phyloP scores from a whole-genome alignment of 1,140 invertebrate species.

The Odontomachus brunneus region DNA sequence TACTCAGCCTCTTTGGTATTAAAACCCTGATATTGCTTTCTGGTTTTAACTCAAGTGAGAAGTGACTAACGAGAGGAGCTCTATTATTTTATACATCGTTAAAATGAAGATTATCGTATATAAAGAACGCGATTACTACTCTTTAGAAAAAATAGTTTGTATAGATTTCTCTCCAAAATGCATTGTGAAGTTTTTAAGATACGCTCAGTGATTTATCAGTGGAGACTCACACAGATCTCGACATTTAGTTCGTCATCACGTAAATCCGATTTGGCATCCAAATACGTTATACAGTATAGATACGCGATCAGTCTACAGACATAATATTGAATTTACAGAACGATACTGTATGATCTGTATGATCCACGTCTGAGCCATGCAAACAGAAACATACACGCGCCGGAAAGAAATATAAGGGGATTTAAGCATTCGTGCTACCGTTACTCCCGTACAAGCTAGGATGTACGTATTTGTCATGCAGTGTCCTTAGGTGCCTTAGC shows the following conservation, averaged over 20 bases:
- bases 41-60: slow-evolving; percentile 58
- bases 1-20: slow-evolving; percentile 84
- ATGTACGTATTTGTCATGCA: slow-evolving; percentile 89
- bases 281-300: slow-evolving; percentile 55
- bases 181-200: slow-evolving; percentile 60
- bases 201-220: slow-evolving; percentile 46
- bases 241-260: slow-evolving; percentile 32
- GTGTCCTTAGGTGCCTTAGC: slow-evolving; percentile 89
- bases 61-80: slow-evolving; percentile 39
- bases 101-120: slow-evolving; percentile 44
- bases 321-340: slow-evolving; percentile 62
- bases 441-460: slow-evolving; percentile 85
- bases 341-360: slow-evolving; percentile 50
- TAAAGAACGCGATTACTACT: slow-evolving; percentile 48
- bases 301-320: slow-evolving; percentile 62
- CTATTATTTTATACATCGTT: slow-evolving; percentile 46
- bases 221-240: slow-evolving; percentile 53
- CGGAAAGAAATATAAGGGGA: slow-evolving; percentile 58
- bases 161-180: slow-evolving; percentile 62
- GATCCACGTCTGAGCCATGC: slow-evolving; percentile 62
- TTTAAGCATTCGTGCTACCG: slow-evolving; percentile 82
- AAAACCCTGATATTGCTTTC: slow-evolving; percentile 76
- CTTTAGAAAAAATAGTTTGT: slow-evolving; percentile 61
- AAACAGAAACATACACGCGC: slow-evolving; percentile 57
- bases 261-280: slow-evolving; percentile 58